These are phyloP conservation scores for Epizoanthus fatuus DNA, from an alignment of 92 coral and sea anemone species.

Conservation along the genomic window DNA sequence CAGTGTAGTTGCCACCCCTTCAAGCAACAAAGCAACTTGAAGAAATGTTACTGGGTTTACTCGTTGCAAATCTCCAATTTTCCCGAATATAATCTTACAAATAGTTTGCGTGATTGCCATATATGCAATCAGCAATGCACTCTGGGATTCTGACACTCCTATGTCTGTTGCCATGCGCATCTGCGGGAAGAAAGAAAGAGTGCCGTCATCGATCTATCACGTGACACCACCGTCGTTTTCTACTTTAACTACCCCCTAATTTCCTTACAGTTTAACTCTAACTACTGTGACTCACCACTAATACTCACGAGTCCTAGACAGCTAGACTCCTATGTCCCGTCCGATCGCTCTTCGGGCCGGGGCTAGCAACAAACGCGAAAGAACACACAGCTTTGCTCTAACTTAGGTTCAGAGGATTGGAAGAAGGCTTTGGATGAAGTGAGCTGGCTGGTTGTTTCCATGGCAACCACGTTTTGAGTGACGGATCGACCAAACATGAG, in stretches of 20 bases:
- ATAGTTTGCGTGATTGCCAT: conserved; percentile 82
- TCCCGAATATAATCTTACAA: conserved; percentile 77
- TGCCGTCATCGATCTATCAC: not conserved
- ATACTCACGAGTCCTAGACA: conserved; percentile 48
- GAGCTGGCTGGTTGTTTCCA: conserved; percentile 4
- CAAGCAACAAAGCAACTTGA: conserved; percentile 63
- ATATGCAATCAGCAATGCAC: conserved; percentile 83
- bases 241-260: not conserved
- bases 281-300: conserved; percentile 39
- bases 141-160: conserved; percentile 74
- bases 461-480: no score
- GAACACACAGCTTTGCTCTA: conserved; percentile 39
- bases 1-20: conserved; percentile 70
- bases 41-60: conserved; percentile 64
- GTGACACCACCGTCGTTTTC: not conserved
- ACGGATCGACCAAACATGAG: no score
- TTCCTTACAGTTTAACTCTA: not conserved
- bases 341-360: conserved; percentile 47
- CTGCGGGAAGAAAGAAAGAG: conserved; percentile 49
- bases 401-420: conserved; percentile 33
- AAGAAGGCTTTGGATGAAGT: conserved; percentile 5
- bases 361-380: conserved; percentile 40
- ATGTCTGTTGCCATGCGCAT: conserved; percentile 81
- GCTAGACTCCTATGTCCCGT: conserved; percentile 40
- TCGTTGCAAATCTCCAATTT: conserved; percentile 67